Percentiles rank a stretch among this genome's conserved stretches.
These are phyloP conservation scores for Pristionchus pacificus DNA, from an alignment of 1,140 invertebrate genomes.

Conservation along the genomic window DNA sequence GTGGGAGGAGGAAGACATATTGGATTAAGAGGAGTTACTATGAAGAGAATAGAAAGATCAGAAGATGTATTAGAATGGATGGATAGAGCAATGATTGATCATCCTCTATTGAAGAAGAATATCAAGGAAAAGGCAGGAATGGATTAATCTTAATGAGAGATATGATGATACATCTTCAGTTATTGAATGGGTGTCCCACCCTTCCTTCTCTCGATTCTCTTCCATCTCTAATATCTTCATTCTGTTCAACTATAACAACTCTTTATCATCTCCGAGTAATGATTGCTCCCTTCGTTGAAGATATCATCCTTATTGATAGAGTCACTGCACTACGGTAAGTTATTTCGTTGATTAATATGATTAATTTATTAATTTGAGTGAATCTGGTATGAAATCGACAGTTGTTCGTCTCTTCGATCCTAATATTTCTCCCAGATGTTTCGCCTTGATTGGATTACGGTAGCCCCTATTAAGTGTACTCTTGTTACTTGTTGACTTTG, in stretches of 20 bases:
- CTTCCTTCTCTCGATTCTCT: not conserved
- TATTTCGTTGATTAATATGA: slow-evolving; percentile 30
- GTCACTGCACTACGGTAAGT: slow-evolving; percentile 24
- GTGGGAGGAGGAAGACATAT: slow-evolving; percentile 4
- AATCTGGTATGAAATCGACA: slow-evolving; percentile 2
- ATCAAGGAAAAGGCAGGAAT: not conserved
- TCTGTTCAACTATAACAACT: slow-evolving; percentile 19
- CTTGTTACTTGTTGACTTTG: slow-evolving; percentile 12
- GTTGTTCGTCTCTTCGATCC: slow-evolving; percentile 16
- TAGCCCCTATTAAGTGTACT: too few species aligned
- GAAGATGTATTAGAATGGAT: slow-evolving; percentile 20
- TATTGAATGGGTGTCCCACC: not conserved
- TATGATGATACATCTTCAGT: not conserved
- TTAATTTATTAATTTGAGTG: slow-evolving; percentile 37
- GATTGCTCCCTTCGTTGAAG: slow-evolving; percentile 45
- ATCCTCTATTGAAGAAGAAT: too few species aligned
- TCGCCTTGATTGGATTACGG: slow-evolving; percentile 3
- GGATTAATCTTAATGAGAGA: not conserved
- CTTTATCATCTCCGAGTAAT: slow-evolving; percentile 40
- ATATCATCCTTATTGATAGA: slow-evolving; percentile 40
- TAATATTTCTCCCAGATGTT: slow-evolving; percentile 11
- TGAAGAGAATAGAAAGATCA: slow-evolving; percentile 35
- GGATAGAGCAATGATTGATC: not conserved
- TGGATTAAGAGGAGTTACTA: slow-evolving; percentile 31
- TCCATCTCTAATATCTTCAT: slow-evolving; percentile 4